Evolutionary conservation across 2,113 vertebrate species (phyloP), one percentile per base, ranked within the genome.

Genomic region (Rhinolophus ferrumequinum): DNA sequence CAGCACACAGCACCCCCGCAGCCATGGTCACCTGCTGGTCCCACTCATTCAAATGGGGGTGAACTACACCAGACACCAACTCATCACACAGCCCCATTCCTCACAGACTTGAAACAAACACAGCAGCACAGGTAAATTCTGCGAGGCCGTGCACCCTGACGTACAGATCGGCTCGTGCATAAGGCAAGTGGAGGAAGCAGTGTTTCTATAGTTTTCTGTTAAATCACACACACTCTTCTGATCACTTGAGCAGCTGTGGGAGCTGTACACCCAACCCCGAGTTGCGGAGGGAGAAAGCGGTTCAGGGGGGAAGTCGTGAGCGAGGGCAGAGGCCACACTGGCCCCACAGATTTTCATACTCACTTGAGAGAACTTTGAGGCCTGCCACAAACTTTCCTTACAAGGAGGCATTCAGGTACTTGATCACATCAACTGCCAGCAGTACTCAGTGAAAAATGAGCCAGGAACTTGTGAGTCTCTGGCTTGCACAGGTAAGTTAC

Each of bases 101-200:
- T 52, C 75, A 64, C 26, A 50, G 26, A 75, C 33, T 16, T 73
- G 66, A 86, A 35, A n/a, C 56, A 33, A 28, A 67, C 50, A 26
- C 26, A 85, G 16, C 56, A 44, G 21, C 26, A 79, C 54, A 52
- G 6, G 15, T 41, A 15, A 93, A 41, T 70, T 86, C 82, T 77
- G 26, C 56, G 56, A 70, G 19, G 15, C 12, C 8, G 2, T 0
- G 62, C 3, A 19, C 18, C 38, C 30, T 5, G 13, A 52, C 56
- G 22, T 44, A 24, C 64, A 50, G 72, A 52, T 2, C 2, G 35
- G 3, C 33, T 0, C n/a, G 16, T 30, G 1, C 22, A 19, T 2
- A 14, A 18, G 22, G 5, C 64, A 80, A 22, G 54, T 11, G 28
- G 47, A 75, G 6, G 30, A 52, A 35, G 30, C 10, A 16, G 2